Conservation (phyloP, 2,113 vertebrate genomes). For the Regulus satrapa region DNA sequence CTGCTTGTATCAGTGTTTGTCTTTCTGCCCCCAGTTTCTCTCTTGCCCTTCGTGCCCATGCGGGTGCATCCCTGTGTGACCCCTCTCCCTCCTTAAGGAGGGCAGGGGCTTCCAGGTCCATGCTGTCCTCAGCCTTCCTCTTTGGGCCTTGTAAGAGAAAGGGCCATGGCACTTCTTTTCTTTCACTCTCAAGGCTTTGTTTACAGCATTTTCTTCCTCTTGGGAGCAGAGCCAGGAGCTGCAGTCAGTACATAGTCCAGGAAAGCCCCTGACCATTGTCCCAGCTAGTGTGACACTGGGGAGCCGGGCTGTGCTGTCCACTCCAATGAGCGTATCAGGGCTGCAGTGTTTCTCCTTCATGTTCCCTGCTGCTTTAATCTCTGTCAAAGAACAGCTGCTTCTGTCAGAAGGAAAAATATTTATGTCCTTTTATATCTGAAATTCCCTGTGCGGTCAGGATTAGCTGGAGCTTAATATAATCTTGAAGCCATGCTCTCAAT, state of each 20-base stretch:
- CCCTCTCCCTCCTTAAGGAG: background rate
- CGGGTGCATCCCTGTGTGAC: background rate
- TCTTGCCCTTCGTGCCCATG: rapidly evolving
- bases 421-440: background rate
- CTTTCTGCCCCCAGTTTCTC: background rate
- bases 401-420: background rate
- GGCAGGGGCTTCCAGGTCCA: background rate
- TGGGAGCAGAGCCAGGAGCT: background rate
- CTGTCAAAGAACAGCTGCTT: background rate
- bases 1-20: background rate
- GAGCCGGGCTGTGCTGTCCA: rapidly evolving
- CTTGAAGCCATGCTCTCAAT: background rate
- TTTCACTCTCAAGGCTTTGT: background rate
- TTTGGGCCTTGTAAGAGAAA: background rate
- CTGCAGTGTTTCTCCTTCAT: background rate
- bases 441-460: background rate
- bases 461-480: slow-evolving; percentile 3
- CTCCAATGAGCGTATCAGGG: rapidly evolving
- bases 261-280: background rate
- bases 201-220: background rate
- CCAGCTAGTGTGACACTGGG: rapidly evolving
- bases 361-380: background rate
- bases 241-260: background rate
- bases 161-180: background rate
- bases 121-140: background rate